Conservation (phyloP, 53 echinoderm and acorn worm species). For the Echinarachnius parma region DNA sequence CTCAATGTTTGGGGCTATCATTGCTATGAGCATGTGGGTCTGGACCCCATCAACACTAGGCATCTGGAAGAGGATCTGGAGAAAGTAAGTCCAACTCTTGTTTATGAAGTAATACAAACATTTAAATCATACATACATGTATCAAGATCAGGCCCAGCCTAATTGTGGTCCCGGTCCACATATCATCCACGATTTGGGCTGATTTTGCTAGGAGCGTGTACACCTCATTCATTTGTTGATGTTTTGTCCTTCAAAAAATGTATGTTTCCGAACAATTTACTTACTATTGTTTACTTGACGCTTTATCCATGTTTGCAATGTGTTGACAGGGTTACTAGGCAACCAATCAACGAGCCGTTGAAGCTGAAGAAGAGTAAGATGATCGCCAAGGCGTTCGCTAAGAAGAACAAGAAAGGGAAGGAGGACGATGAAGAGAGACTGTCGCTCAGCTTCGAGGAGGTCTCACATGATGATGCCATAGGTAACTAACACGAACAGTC, state of each 20-base stretch:
- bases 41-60: conserved; percentile 77
- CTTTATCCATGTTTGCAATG: background rate
- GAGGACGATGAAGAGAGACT: conserved; percentile 66
- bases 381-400: conserved; percentile 99
- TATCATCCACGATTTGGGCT: conserved; percentile 36
- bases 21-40: conserved; percentile 85
- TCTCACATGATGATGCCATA: conserved; percentile 96
- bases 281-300: background rate
- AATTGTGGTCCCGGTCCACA: background rate
- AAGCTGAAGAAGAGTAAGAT: conserved; percentile 87
- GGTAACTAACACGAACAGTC: no score
- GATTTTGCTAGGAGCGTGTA: conserved; percentile 79
- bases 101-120: no score
- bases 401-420: conserved; percentile 56
- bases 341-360: conserved; percentile 92
- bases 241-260: no score
- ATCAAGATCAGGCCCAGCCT: no score
- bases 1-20: conserved; percentile 53
- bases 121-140: no score
- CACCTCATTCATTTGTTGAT: no score
- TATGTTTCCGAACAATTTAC: no score
- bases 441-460: conserved; percentile 95
- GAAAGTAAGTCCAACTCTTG: conserved; percentile 82
- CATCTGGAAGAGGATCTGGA: conserved; percentile 89
- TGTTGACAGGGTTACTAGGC: conserved; percentile 87